Percentiles rank a stretch among this genome's conserved stretches.
phyloP scores from a whole-genome alignment of 1,140 invertebrate genomes.

The Panagrolaimus sp. region DNA sequence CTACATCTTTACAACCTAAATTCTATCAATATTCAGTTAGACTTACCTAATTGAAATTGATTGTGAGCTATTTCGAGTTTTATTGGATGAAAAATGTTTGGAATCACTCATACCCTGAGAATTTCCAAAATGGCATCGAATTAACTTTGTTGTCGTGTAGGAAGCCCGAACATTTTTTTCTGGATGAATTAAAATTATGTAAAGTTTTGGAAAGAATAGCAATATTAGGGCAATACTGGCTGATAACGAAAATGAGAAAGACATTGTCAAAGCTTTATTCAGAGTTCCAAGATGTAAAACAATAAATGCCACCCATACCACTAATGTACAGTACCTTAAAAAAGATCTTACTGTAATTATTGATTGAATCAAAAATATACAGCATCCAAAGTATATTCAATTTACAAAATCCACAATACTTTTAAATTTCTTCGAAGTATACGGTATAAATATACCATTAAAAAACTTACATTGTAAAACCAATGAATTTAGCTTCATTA shows the following conservation, averaged over 20 bases:
- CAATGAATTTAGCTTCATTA: slow-evolving; percentile 78
- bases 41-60: slow-evolving; percentile 68
- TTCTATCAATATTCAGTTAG: slow-evolving; percentile 24
- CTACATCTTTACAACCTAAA: no score
- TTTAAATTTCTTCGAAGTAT: neutral
- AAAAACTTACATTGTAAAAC: slow-evolving; percentile 66
- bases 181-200: slow-evolving; percentile 72
- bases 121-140: slow-evolving; percentile 72
- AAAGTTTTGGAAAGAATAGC: slow-evolving; percentile 74
- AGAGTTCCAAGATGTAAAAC: slow-evolving; percentile 76
- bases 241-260: slow-evolving; percentile 64
- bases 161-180: slow-evolving; percentile 73
- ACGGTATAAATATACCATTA: neutral
- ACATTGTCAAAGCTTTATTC: slow-evolving; percentile 68
- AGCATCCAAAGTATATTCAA: no score
- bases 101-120: slow-evolving; percentile 55
- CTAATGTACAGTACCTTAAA: slow-evolving; percentile 78
- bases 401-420: neutral
- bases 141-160: slow-evolving; percentile 73
- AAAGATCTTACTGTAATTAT: no score
- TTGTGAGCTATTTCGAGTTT: slow-evolving; percentile 58
- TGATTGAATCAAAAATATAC: no score
- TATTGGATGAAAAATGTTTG: slow-evolving; percentile 51
- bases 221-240: slow-evolving; percentile 73
- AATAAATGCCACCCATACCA: slow-evolving; percentile 81